Evolutionary conservation across 2,113 vertebrate species (phyloP).

Genomic region (Laticauda laticaudata): DNA sequence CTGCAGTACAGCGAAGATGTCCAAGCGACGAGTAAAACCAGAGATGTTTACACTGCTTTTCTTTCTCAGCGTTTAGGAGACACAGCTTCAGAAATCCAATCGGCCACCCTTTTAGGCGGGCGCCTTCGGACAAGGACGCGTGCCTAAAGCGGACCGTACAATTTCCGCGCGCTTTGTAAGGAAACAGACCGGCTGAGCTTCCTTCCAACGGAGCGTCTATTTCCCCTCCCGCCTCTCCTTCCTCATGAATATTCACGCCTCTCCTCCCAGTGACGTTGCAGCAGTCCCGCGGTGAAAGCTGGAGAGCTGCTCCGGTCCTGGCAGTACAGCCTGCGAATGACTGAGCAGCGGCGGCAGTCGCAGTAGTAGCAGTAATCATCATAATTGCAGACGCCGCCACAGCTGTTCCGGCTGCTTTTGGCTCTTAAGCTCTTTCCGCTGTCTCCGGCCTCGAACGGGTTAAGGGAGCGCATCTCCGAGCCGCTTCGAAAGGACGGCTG

Average conservation of each 20-base stretch:
- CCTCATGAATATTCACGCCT: slow-evolving; percentile 66
- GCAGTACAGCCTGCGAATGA: slow-evolving; percentile 59
- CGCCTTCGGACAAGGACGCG: neutral
- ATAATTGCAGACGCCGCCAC: neutral
- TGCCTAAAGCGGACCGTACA: neutral
- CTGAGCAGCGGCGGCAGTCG: slow-evolving; percentile 10
- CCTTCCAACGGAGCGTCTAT: neutral
- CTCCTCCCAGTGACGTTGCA: slow-evolving; percentile 71
- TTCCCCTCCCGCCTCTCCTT: neutral
- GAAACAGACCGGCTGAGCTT: neutral
- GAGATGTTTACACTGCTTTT: no score
- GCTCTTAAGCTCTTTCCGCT: neutral
- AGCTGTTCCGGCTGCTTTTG: neutral
- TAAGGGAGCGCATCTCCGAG: neutral
- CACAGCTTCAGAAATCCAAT: neutral
- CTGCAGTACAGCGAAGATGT: neutral
- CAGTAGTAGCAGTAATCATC: neutral
- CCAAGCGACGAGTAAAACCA: neutral
- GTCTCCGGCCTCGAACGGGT: neutral
- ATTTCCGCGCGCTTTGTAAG: neutral
- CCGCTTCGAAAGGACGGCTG: neutral
- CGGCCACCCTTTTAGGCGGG: neutral
- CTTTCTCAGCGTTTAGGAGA: neutral
- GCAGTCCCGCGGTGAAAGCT: slow-evolving; percentile 68
- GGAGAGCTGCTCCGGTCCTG: slow-evolving; percentile 65